phyloP scores from a whole-genome alignment of 2,888 invertebrate species.

The Dolichopus griseipennis region DNA sequence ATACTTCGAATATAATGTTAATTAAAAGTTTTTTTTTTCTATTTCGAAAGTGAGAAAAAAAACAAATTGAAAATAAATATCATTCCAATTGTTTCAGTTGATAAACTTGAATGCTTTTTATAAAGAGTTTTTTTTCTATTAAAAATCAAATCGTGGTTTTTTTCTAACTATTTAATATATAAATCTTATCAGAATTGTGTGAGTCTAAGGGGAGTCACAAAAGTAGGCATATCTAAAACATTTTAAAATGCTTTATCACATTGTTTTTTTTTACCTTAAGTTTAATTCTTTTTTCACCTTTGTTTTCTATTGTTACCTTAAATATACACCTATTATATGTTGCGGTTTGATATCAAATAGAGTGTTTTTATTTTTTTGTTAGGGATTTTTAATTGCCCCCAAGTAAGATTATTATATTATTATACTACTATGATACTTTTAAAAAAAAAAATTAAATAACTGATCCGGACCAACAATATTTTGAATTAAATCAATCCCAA shows the following conservation, averaged over 20 bases:
- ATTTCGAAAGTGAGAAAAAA: not conserved
- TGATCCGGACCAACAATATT: not conserved
- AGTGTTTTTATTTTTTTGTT: no score
- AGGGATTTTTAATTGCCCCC: not conserved
- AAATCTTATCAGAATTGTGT: not conserved
- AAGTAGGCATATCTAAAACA: conserved; percentile 4
- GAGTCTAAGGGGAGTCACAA: not conserved
- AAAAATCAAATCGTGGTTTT: no score
- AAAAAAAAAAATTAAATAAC: not conserved
- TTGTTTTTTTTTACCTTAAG: not conserved
- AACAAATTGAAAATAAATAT: not conserved
- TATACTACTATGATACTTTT: not conserved
- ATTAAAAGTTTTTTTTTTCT: not conserved
- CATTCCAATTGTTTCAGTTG: not conserved
- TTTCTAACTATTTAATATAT: not conserved
- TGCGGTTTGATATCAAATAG: not conserved
- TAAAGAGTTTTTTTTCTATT: not conserved
- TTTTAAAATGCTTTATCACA: not conserved
- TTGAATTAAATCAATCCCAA: no score
- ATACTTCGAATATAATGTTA: not conserved
- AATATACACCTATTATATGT: not conserved
- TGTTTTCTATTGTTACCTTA: not conserved
- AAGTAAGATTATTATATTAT: not conserved
- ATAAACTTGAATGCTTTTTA: not conserved
- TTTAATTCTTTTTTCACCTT: not conserved